phyloP scores from a whole-genome alignment of 1,140 invertebrate species.

The Akabosia matsudoensis region DNA sequence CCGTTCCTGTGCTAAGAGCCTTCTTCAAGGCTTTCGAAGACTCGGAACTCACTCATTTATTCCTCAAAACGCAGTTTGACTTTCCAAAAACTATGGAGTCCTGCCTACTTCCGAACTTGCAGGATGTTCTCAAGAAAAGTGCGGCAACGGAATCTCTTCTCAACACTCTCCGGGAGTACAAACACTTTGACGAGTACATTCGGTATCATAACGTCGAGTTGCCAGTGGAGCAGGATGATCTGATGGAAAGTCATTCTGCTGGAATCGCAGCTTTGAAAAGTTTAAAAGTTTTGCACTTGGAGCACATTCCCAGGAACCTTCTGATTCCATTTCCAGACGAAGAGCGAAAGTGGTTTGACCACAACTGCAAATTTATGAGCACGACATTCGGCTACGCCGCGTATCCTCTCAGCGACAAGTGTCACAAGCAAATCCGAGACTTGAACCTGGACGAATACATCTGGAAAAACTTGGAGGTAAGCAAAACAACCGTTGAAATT shows the following conservation, averaged over 20 bases:
- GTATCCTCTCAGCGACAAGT: conserved; percentile 32
- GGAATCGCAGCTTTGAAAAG: conserved; percentile 34
- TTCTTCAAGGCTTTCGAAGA: conserved; percentile 35
- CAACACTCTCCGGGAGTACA: conserved; percentile 28
- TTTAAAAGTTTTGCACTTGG: conserved; percentile 35
- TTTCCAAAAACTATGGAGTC: conserved; percentile 37
- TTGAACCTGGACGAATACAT: conserved; percentile 8
- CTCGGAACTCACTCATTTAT: conserved; percentile 27
- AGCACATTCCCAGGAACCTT: conserved; percentile 37
- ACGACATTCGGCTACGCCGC: conserved; percentile 28
- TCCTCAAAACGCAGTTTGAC: conserved; percentile 41
- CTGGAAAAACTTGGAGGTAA: conserved; percentile 25
- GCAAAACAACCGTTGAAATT: too few relatives aligned
- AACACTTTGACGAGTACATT: conserved; percentile 34
- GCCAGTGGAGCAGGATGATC: conserved; percentile 24
- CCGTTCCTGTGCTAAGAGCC: conserved; percentile 23
- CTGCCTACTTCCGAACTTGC: conserved; percentile 22
- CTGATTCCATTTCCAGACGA: conserved; percentile 34
- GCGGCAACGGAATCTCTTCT: neutral
- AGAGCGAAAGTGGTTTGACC: conserved; percentile 29
- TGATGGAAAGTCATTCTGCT: conserved; percentile 8
- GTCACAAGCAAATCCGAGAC: conserved; percentile 7
- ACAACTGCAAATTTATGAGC: conserved; percentile 19
- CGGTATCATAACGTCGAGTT: conserved; percentile 40
- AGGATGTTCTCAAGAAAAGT: neutral